Evolutionary conservation across 2,888 invertebrate genomes (phyloP), one percentile per base, ranked within the genome.

Genomic region (Macroteleia sp.): DNA sequence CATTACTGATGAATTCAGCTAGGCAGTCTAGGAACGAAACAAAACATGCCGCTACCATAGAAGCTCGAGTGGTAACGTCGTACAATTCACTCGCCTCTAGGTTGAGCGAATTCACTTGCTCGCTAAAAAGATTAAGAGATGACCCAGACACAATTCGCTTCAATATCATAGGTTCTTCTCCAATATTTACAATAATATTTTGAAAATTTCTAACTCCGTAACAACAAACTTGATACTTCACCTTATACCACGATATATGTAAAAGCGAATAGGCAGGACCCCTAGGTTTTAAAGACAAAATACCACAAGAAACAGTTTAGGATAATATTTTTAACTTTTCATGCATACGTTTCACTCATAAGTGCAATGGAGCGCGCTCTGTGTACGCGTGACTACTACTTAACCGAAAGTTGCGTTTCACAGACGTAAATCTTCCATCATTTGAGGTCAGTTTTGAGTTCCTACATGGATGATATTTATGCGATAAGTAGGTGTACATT

Each of bases 361-460:
- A 42, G 42, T 59, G 62, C 62, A 62, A 62, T 62, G 19, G 36
- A 39, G 20, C 48, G 19, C 48, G 39, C 34, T 39, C 48, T 39
- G 48, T 28, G 16, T 9, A 17, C 34, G 8, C 17, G 39, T 10
- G 32, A 32, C 32, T 32, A 10, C 39, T 9, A 17, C 39, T 39
- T 39, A 17, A 17, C 17, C 39, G 17, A 39, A 32, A 62, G 25
- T 39, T n/a, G 14, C 6, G 16, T 36, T 9, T 48, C n/a, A n/a
- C 52, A 50, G 64, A 52, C 41, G 42, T 39, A 44, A 28, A 48
- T 52, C 52, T 64, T 64, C 52, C 67, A 57, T 22, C 57, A 57
- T 30, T 19, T 22, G 36, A 69, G 67, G 73, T 64, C 64, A 74
- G 73, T 74, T 74, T 74, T 57, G 41, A 74, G 73, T 74, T 74